phyloP scores from a whole-genome alignment of 2,797 vertebrate genomes.

The Nasua narica region DNA sequence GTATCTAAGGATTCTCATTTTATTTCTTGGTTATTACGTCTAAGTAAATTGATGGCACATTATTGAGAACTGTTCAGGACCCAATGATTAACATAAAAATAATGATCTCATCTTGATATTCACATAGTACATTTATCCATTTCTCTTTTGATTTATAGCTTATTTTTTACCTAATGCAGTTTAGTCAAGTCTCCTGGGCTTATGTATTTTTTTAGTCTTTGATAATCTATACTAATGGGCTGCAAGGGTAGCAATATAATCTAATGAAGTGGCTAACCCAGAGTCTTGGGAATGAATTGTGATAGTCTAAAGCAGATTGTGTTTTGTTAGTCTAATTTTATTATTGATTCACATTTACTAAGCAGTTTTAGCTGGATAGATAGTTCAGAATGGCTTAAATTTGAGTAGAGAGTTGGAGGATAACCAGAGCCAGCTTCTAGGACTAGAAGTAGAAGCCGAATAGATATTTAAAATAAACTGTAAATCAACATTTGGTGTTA shows the following conservation, averaged over 20 bases:
- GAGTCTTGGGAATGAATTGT: conserved; percentile 8
- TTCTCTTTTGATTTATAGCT: conserved; percentile 58
- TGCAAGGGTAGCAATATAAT: conserved; percentile 7
- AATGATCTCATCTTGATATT: conserved; percentile 55
- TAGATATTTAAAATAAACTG: background rate
- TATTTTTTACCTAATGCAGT: conserved; percentile 52
- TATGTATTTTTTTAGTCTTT: conserved; percentile 14
- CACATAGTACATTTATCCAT: conserved; percentile 37
- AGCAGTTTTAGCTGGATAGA: background rate
- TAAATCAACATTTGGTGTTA: background rate
- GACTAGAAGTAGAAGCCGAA: background rate
- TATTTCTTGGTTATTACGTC: conserved; percentile 60
- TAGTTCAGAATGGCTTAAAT: conserved; percentile 13
- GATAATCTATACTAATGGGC: conserved; percentile 47
- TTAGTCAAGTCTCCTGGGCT: conserved; percentile 19
- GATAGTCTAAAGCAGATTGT: background rate
- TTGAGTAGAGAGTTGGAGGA: background rate
- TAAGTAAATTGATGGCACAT: conserved; percentile 63
- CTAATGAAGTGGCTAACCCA: conserved; percentile 30
- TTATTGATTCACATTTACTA: conserved; percentile 17
- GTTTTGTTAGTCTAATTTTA: conserved; percentile 35
- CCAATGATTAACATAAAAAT: conserved; percentile 67
- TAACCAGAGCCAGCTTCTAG: background rate
- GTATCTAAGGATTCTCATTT: conserved; percentile 55
- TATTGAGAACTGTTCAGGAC: conserved; percentile 60